phyloP scores from a whole-genome alignment of 2,888 invertebrate genomes.

The Lysandra bellargus region DNA sequence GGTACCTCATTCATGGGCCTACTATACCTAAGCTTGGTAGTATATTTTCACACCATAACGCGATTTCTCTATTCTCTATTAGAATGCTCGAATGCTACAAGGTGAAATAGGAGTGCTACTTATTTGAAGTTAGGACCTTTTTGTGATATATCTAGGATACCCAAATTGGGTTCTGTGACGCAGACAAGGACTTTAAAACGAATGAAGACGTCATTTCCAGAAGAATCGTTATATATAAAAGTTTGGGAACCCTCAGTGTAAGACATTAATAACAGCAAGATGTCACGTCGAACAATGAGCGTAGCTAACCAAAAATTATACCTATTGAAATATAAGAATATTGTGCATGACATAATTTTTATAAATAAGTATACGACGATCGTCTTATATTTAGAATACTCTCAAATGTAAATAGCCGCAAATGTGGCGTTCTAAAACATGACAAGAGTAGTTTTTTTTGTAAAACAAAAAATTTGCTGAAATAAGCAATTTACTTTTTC shows the following conservation, averaged over 20 bases:
- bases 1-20: background rate
- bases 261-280: background rate
- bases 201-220: background rate
- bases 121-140: background rate
- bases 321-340: slow-evolving; percentile 3
- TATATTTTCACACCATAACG: background rate
- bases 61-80: background rate
- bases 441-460: background rate
- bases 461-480: background rate
- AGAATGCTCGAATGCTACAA: background rate
- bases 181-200: background rate
- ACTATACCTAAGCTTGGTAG: background rate
- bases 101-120: background rate
- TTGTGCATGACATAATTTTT: slow-evolving; percentile 12
- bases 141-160: background rate
- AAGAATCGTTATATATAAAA: background rate
- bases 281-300: background rate
- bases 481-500: background rate
- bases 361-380: background rate
- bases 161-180: too few relatives aligned
- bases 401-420: background rate
- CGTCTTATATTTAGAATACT: background rate
- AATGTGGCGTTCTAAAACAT: background rate
- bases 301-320: background rate
- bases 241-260: background rate